Evolutionary conservation across 2,888 invertebrate species (phyloP), one percentile per base, ranked within the genome.

Genomic region (Masnerella sp.): DNA sequence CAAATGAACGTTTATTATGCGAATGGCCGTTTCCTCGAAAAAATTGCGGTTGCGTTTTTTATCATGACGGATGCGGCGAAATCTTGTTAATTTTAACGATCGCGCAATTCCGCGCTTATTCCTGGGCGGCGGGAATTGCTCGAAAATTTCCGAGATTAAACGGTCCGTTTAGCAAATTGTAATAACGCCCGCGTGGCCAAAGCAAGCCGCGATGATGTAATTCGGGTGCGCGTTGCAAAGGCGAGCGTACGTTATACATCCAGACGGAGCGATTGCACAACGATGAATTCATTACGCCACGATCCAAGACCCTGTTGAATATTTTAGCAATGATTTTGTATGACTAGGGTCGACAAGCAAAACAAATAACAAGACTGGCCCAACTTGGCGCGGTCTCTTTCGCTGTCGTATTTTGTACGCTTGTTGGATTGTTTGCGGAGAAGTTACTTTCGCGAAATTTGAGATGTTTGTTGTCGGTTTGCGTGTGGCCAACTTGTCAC

Each of bases 51-150:
- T n/a, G n/a, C n/a, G n/a, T n/a, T n/a, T n/a, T n/a, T n/a, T n/a
- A n/a, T n/a, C n/a, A 42, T 42, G 54, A 49, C 49, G 73, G 49
- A 43, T 56, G 43, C 47, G 4, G 14, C 40, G 58, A 68, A 73
- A 73, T 73, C 73, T 73, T 73, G 67, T 73, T 73, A 73, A 73
- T 73, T 73, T 73, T 73, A 67, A 73, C 73, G 67, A 73, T 62
- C 73, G 43, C 28, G 68, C 56, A 62, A 73, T 67, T 65, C 38
- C 51, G 51, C 43, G 42, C 62, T 51, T 49, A 62, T 73, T 62
- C 62, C 47, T 43, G 42, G 38, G 59, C 52, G 56, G 62, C n/a
- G 38, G 59, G 52, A 68, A 73, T 62, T 64, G 69, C 69, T 51
- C 59, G 69, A 74, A 69, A 74, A 74, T 68, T 69, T 68, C 69